These are phyloP conservation scores for Trypoxylus dichotomus DNA, from an alignment of 1,140 invertebrate genomes.

Conservation along the genomic window DNA sequence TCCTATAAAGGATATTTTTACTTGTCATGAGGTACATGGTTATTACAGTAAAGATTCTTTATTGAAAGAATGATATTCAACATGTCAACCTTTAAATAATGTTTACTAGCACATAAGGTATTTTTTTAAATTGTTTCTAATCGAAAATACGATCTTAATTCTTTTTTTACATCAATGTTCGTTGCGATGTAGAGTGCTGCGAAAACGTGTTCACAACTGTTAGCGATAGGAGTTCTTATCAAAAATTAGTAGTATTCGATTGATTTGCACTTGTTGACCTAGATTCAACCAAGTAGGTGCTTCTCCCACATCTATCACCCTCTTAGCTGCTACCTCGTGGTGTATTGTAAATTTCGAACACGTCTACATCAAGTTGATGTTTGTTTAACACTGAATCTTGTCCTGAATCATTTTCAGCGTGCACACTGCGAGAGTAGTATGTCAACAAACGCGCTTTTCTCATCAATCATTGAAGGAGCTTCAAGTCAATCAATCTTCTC, in stretches of 20 bases:
- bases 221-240: background rate
- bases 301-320: background rate
- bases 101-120: no score
- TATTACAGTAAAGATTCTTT: no score
- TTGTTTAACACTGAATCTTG: slow-evolving; percentile 20
- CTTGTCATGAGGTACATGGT: no score
- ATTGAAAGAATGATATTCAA: no score
- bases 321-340: background rate
- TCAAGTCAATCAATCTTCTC: slow-evolving; percentile 10
- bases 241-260: background rate
- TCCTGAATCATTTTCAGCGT: slow-evolving; percentile 19
- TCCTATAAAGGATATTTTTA: no score
- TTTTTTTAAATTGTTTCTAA: no score
- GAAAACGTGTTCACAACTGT: background rate
- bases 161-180: no score
- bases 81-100: no score
- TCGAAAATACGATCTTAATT: no score
- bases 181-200: no score
- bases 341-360: slow-evolving; percentile 18
- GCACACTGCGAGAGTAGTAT: slow-evolving; percentile 8
- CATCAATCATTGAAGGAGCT: slow-evolving; percentile 18
- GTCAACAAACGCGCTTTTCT: slow-evolving; percentile 17
- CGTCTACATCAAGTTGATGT: slow-evolving; percentile 1
- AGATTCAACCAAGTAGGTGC: background rate
- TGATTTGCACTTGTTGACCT: background rate